Conservation (phyloP, 2,797 vertebrate genomes). For the Melopsittacus undulatus region DNA sequence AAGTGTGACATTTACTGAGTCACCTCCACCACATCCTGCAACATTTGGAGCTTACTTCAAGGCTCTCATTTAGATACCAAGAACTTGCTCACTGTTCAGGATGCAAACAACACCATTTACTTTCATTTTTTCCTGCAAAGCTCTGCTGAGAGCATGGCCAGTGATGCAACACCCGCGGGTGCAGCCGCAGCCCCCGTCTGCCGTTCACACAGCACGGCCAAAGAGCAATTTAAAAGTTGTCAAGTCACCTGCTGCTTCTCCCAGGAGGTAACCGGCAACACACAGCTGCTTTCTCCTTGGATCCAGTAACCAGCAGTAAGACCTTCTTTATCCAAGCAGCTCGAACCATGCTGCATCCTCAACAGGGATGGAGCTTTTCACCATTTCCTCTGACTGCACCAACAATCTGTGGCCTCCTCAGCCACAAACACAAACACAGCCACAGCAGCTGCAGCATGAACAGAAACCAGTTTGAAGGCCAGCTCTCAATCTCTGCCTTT, state of each 20-base stretch:
- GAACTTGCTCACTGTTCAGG: slow-evolving; percentile 53
- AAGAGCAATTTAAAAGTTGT: slow-evolving; percentile 7
- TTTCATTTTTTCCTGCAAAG: slow-evolving; percentile 58
- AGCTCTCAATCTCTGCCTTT: background rate
- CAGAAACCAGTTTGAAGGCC: background rate
- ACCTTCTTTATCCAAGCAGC: slow-evolving; percentile 8
- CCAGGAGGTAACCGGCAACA: background rate
- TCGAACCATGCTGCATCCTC: background rate
- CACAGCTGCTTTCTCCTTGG: background rate
- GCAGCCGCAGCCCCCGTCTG: background rate
- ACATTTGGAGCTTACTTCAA: slow-evolving; percentile 64
- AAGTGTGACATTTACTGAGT: slow-evolving; percentile 66
- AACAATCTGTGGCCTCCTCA: background rate
- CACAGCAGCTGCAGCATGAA: background rate
- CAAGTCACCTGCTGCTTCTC: slow-evolving; percentile 46
- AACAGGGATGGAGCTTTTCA: background rate
- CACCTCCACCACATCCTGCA: slow-evolving; percentile 64
- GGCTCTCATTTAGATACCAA: slow-evolving; percentile 58
- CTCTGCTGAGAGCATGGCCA: slow-evolving; percentile 40
- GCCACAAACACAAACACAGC: background rate
- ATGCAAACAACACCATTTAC: slow-evolving; percentile 53
- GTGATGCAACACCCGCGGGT: slow-evolving; percentile 48
- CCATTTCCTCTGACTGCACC: background rate
- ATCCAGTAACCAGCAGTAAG: background rate
- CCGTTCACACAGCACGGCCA: background rate